Evolutionary conservation across 2,113 vertebrate species (phyloP).

Genomic region (Atherinomorus stipes): DNA sequence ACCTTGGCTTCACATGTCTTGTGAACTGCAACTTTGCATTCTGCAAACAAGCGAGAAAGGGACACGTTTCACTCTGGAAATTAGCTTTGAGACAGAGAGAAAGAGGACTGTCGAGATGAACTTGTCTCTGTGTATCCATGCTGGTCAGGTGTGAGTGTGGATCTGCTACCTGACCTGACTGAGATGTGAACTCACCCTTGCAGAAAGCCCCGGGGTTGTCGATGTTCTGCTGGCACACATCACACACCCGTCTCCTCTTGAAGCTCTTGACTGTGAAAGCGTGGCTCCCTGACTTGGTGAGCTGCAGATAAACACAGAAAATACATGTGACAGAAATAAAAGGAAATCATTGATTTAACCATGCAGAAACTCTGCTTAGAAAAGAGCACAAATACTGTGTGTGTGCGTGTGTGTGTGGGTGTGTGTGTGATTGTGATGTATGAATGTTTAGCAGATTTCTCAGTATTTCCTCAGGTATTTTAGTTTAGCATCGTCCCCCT

Average conservation of each 20-base stretch:
- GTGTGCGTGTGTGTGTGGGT: background rate
- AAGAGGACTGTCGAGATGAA: constrained; percentile 14
- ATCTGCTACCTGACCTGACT: constrained; percentile 15
- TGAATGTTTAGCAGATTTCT: constrained; percentile 3
- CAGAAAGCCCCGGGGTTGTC: constrained; percentile 64
- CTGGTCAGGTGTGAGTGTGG: constrained; percentile 17
- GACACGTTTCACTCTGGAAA: constrained; percentile 8
- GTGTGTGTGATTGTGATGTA: background rate
- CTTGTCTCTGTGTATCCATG: constrained; percentile 4
- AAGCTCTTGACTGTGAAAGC: constrained; percentile 68
- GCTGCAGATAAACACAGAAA: constrained; percentile 43
- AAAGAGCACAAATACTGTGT: background rate
- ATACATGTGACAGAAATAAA: background rate
- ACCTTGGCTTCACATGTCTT: constrained; percentile 73
- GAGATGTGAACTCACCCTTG: constrained; percentile 65
- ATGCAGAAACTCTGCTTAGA: background rate
- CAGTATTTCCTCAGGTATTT: constrained; percentile 1
- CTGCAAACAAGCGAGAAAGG: constrained; percentile 51
- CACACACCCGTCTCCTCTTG: constrained; percentile 61
- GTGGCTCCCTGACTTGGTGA: constrained; percentile 56
- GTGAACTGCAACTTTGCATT: constrained; percentile 72
- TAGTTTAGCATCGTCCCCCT: constrained; percentile 14
- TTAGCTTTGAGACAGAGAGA: background rate
- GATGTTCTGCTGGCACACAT: constrained; percentile 69
- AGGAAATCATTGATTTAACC: background rate